phyloP scores from a whole-genome alignment of 2,113 vertebrate genomes.

The Scalopus aquaticus region DNA sequence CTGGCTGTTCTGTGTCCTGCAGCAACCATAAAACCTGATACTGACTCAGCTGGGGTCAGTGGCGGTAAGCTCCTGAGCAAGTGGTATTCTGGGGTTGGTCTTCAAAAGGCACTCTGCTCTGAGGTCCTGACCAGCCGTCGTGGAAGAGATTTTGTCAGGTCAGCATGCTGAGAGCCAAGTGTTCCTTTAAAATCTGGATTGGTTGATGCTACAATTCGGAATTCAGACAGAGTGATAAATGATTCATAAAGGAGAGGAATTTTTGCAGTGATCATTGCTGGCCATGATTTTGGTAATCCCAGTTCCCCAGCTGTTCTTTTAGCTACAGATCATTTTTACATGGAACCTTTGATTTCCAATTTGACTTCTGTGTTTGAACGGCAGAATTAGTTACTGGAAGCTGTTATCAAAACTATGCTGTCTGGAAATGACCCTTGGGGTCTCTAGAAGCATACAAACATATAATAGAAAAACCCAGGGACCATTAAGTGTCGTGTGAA shows the following conservation, averaged over 20 bases:
- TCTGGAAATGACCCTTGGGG: not conserved
- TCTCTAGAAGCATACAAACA: not conserved
- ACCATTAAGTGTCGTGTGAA: not conserved
- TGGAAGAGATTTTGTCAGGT: not conserved
- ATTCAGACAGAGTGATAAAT: slow-evolving; percentile 20
- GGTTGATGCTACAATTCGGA: not conserved
- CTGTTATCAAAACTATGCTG: not conserved
- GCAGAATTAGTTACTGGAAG: not conserved
- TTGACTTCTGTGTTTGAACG: slow-evolving; percentile 30
- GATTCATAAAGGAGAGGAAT: not conserved
- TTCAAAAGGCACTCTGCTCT: not conserved
- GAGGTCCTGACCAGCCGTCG: not conserved
- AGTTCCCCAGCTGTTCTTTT: not conserved
- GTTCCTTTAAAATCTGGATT: slow-evolving; percentile 18
- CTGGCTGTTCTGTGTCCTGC: not conserved
- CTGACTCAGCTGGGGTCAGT: not conserved
- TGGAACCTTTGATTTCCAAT: not conserved
- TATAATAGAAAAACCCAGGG: not conserved
- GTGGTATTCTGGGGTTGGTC: not conserved
- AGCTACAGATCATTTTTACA: not conserved
- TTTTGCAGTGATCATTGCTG: not conserved
- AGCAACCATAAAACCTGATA: not conserved
- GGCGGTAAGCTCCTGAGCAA: not conserved
- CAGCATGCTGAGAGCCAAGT: not conserved
- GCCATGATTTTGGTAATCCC: not conserved